Evolutionary conservation across 1,140 invertebrate species (phyloP), one percentile per base, ranked within the genome.

Genomic region (Oedothorax gibbosus): DNA sequence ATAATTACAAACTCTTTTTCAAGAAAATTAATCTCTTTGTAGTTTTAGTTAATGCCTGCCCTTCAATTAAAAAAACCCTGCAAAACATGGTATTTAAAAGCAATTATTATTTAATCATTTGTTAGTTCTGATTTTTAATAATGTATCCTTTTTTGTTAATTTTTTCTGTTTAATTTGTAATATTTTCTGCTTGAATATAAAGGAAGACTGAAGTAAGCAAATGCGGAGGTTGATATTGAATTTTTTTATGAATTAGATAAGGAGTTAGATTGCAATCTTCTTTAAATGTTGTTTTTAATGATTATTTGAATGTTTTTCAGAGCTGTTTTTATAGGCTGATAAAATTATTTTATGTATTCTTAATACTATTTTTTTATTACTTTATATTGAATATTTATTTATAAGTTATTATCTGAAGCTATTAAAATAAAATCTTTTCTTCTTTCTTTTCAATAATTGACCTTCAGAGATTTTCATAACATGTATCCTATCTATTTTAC

Each of bases 311-410:
- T 18, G 11, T 35, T 35, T 9, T 6, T n/a, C 20, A 20, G 15
- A 21, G 10, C 9, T 12, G 12, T 21, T 20, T 10, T n/a, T 21
- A 66, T 35, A 35, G 12, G 20, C 11, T 21, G 20, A 11, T 20
- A n/a, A 54, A 6, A 4, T 68, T 71, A 5, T 53, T n/a, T 18
- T 71, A 53, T 53, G 8, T 8, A 3, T 18, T 53, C 14, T 51
- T 51, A n/a, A 18, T 71, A 2, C 49, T 51, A 51, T 53, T 69
- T 50, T 10, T 50, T 69, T 2, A 51, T 69, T n/a, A 51, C 53
- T 71, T 51, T 51, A 71, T 51, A 51, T 18, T 71, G 8, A 71
- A 53, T 18, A n/a, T 53, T 71, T 54, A 53, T 71, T 60, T 60
- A 14, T n/a, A 60, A 20, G 10, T 35, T 21, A 21, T 21, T 68